These are phyloP conservation scores for Pontoporia blainvillei DNA, from an alignment of 2,113 vertebrate species.

Conservation along the genomic window DNA sequence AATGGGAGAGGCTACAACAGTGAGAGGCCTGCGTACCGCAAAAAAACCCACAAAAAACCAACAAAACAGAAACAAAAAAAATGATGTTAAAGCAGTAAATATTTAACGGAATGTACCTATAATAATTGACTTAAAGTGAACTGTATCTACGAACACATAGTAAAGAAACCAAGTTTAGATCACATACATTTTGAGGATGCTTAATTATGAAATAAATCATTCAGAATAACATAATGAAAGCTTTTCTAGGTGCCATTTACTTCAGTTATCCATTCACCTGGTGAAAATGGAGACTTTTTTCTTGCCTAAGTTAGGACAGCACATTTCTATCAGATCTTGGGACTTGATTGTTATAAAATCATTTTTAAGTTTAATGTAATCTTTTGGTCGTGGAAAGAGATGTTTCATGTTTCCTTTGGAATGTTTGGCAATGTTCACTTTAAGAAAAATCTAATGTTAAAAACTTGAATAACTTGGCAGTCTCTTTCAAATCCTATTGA, in stretches of 20 bases:
- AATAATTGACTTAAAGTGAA: not conserved
- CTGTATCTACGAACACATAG: not conserved
- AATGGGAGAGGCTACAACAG: no score
- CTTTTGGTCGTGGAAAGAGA: not conserved
- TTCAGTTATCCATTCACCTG: not conserved
- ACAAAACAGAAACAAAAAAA: not conserved
- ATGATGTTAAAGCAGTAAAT: not conserved
- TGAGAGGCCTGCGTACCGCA: no score
- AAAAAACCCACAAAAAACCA: no score
- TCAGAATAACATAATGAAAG: not conserved
- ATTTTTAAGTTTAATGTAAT: not conserved
- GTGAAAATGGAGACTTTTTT: not conserved
- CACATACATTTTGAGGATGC: not conserved
- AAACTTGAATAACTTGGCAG: constrained; percentile 10
- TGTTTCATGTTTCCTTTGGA: constrained; percentile 22
- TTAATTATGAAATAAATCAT: not conserved
- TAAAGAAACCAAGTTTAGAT: not conserved
- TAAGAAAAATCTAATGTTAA: constrained; percentile 35
- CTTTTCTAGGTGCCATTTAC: not conserved
- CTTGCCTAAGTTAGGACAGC: not conserved
- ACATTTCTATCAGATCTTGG: not conserved
- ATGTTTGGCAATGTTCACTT: not conserved
- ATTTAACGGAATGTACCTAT: not conserved
- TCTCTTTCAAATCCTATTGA: constrained; percentile 28
- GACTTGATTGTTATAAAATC: not conserved